Evolutionary conservation across 2,888 invertebrate genomes (phyloP).

Genomic region (Euspilapteryx auroguttella): DNA sequence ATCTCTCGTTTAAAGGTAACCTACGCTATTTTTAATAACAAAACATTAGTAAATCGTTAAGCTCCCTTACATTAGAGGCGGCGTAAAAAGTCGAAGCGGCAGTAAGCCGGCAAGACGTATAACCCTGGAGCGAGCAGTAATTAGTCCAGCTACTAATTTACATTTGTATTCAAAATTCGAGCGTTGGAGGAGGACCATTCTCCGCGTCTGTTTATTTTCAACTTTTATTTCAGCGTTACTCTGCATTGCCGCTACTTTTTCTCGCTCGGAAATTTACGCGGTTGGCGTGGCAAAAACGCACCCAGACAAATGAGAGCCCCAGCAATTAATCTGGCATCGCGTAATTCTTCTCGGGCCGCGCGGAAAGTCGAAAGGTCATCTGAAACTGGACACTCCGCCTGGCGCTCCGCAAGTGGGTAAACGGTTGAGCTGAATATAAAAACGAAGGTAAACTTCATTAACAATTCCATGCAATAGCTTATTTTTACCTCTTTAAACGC

Average conservation of each 20-base stretch:
- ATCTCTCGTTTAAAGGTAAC: too few species aligned
- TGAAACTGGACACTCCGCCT: conserved; percentile 1
- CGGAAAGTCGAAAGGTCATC: conserved; percentile 1
- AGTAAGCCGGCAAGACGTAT: conserved; percentile 57
- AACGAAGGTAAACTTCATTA: conserved; percentile 9
- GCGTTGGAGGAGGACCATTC: conserved; percentile 41
- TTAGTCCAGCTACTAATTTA: conserved; percentile 62
- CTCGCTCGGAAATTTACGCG: conserved; percentile 52
- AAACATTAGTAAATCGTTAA: too few species aligned
- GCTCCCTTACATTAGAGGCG: conserved; percentile 1
- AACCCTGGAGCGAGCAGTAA: conserved; percentile 51
- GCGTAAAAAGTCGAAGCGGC: conserved; percentile 5
- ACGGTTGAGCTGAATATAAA: conserved; percentile 33
- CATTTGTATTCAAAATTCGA: conserved; percentile 65
- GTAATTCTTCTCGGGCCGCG: conserved; percentile 3
- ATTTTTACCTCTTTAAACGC: conserved; percentile 6
- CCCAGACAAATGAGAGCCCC: conserved; percentile 5
- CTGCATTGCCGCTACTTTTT: conserved; percentile 52
- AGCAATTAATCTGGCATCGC: conserved; percentile 1
- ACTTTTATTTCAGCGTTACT: conserved; percentile 21
- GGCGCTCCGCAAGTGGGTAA: conserved; percentile 21
- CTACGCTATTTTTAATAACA: too few species aligned
- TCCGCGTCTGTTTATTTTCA: conserved; percentile 59
- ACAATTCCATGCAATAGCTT: conserved; percentile 6
- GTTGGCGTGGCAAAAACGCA: conserved; percentile 16